Percentiles rank a stretch among this genome's conserved stretches.
Conservation (phyloP, 2,888 invertebrate species). For the Apoda limacodes region DNA sequence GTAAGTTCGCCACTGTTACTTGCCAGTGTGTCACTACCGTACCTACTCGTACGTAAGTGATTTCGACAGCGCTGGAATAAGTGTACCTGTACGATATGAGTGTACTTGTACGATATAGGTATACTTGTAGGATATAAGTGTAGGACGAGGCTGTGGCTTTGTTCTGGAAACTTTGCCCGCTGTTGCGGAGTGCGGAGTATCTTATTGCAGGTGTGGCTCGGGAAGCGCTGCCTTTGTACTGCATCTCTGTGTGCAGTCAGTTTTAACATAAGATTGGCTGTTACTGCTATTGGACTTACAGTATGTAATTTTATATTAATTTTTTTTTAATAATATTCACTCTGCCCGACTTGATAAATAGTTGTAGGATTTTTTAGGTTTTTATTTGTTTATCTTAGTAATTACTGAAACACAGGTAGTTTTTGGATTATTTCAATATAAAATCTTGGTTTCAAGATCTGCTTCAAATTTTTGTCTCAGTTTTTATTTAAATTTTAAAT, state of each 20-base stretch:
- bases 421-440: too few relatives aligned
- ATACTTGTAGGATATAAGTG: conserved; percentile 29
- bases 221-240: conserved; percentile 30
- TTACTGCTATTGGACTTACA: too few relatives aligned
- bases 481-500: too few relatives aligned
- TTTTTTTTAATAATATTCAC: too few relatives aligned
- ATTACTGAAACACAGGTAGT: neutral
- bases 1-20: too few relatives aligned
- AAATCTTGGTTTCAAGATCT: too few relatives aligned
- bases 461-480: too few relatives aligned
- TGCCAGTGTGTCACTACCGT: conserved; percentile 3
- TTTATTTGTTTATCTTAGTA: neutral
- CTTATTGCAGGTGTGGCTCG: conserved; percentile 48
- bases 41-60: conserved; percentile 37
- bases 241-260: conserved; percentile 19
- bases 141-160: conserved; percentile 54
- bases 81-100: conserved; percentile 37
- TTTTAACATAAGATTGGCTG: too few relatives aligned
- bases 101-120: conserved; percentile 31
- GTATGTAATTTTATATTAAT: too few relatives aligned
- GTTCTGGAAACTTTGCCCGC: conserved; percentile 51
- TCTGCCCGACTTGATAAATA: too few relatives aligned
- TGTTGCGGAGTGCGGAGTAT: conserved; percentile 48
- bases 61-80: conserved; percentile 55
- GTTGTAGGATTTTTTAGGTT: too few relatives aligned